Conservation (phyloP, 2,888 invertebrate genomes). For the Papilio protenor region DNA sequence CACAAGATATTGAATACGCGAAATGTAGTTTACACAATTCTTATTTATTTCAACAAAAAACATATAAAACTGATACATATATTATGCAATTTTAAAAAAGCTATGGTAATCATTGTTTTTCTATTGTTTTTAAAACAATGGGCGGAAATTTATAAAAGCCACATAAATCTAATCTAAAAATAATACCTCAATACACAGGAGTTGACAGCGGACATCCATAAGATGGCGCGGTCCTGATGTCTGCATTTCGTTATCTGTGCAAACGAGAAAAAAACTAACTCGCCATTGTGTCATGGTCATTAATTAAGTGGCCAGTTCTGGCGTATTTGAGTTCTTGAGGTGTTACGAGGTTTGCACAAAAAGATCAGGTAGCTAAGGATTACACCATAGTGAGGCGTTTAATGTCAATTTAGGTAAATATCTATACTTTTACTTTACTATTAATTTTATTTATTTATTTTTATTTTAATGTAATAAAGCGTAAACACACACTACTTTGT, state of each 20-base stretch:
- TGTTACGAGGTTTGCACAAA: conserved; percentile 33
- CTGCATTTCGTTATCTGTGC: conserved; percentile 67
- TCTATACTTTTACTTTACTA: too few species aligned
- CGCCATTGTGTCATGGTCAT: conserved; percentile 71
- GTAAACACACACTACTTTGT: too few species aligned
- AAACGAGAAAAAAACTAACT: conserved; percentile 56
- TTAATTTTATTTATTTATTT: too few species aligned
- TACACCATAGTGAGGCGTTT: background rate
- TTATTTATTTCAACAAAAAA: too few species aligned
- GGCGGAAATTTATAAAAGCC: conserved; percentile 26
- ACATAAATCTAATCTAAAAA: conserved; percentile 55
- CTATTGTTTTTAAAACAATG: background rate
- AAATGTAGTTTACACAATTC: background rate
- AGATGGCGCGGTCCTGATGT: conserved; percentile 76
- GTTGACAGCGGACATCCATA: conserved; percentile 74
- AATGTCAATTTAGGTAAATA: background rate
- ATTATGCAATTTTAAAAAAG: background rate
- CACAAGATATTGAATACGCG: background rate
- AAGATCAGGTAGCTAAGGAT: conserved; percentile 38
- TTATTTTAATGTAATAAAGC: too few species aligned
- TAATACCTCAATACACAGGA: conserved; percentile 63
- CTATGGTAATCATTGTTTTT: background rate
- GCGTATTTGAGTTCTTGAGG: conserved; percentile 38
- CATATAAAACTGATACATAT: too few species aligned
- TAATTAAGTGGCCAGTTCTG: conserved; percentile 66